These are phyloP conservation scores for Oligia latruncula DNA, from an alignment of 2,888 invertebrate genomes.

Conservation along the genomic window DNA sequence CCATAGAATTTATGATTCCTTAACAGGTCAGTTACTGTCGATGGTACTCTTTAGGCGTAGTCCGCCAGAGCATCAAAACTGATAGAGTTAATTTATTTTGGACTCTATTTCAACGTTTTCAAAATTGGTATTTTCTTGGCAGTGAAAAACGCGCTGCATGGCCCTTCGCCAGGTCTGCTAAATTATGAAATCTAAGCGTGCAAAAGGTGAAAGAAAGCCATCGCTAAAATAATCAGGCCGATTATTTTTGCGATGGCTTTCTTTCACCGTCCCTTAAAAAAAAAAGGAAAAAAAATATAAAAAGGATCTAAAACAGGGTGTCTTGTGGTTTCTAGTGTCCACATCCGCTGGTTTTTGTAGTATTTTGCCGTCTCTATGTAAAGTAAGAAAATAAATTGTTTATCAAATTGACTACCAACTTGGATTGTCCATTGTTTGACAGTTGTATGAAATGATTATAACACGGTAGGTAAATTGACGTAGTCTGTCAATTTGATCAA, in stretches of 20 bases:
- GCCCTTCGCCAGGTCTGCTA: background rate
- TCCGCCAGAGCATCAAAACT: background rate
- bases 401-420: background rate
- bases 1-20: background rate
- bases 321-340: slow-evolving; percentile 14
- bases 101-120: background rate
- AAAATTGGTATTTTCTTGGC: background rate
- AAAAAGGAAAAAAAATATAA: background rate
- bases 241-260: too few relatives aligned
- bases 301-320: slow-evolving; percentile 33
- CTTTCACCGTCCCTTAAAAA: background rate
- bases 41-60: background rate
- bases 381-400: background rate
- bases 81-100: background rate
- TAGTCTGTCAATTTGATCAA: background rate
- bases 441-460: background rate
- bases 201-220: background rate
- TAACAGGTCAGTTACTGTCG: slow-evolving; percentile 9
- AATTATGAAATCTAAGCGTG: background rate
- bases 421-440: background rate
- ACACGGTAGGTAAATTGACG: background rate
- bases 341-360: slow-evolving; percentile 9
- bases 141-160: background rate
- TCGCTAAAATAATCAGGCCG: background rate
- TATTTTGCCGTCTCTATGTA: slow-evolving; percentile 4